Base-by-base conservation (phyloP, 1,140 invertebrate species). In the Lepidurus packardi region DNA sequence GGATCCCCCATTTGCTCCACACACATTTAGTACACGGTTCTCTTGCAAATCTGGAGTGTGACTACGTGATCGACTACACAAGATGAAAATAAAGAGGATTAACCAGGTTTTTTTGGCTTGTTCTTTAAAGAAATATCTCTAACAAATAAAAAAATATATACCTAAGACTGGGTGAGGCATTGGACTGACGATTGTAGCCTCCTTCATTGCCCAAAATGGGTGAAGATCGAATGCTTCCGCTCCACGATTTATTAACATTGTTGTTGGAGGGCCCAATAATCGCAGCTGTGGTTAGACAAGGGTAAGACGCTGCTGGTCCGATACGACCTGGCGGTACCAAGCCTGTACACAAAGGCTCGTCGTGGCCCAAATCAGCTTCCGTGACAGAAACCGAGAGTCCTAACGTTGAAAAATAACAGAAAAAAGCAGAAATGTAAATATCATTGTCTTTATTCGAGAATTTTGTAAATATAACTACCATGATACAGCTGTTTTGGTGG, bases 201-300 rank as follows among this genome's bases (percentile, higher is more conserved):
- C 16, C 6, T 16, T 65, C 53, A 21, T 21, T 65, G n/a, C 53
- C 53, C n/a, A 65, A 65, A 65, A 65, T 8, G 53, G 53, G 53
- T 65, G 53, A 65, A 16, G 53, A 65, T 65, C 53, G 53, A 16
- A 65, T 65, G 21, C 21, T 65, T 65, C 53, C 53, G 21, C 53
- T 65, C 53, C 53, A 65, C 8, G 53, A 65, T 65, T 65, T 65
- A 21, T 65, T 65, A 5, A 65, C 53, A 65, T 21, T 65, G 13
- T n/a, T 65, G 53, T 21, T 65, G 7, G 13, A 65, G 53, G 53
- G 53, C 9, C 21, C 53, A 16, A 3, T 65, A 16, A 65, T 65
- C 8, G 53, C 53, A 65, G 53, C 53, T 21, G 53, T n/a, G 53
- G 53, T 65, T 65, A 65, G 21, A 65, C 53, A 65, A 65, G 53